phyloP scores from a whole-genome alignment of 2,797 vertebrate species.

The Triplophysa yarkandensis region DNA sequence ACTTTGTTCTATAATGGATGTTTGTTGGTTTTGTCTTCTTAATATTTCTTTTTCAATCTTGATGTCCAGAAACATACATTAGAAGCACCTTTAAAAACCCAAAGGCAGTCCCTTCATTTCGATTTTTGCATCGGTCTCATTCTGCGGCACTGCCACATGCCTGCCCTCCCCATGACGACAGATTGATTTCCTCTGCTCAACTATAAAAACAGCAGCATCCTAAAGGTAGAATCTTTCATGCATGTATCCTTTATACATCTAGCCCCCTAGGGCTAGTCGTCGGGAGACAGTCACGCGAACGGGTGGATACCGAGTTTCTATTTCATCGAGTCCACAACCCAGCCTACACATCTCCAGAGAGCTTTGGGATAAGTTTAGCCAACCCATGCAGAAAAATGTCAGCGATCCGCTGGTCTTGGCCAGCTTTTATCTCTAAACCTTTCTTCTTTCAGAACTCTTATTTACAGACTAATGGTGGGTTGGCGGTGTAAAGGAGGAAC shows the following conservation, averaged over 20 bases:
- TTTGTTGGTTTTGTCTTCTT: too few relatives aligned
- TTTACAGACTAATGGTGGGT: constrained; percentile 30
- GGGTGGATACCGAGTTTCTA: constrained; percentile 1
- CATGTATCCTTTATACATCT: constrained; percentile 22
- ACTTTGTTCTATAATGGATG: too few relatives aligned
- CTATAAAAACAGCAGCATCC: not conserved
- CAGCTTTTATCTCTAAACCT: not conserved
- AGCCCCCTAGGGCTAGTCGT: not conserved
- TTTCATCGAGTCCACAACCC: constrained; percentile 9
- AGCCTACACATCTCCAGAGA: constrained; percentile 35
- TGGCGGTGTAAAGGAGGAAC: constrained; percentile 4
- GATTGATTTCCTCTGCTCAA: constrained; percentile 21
- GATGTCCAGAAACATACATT: not conserved
- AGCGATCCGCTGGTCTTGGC: not conserved
- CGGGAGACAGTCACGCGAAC: not conserved
- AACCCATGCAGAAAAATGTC: constrained; percentile 46
- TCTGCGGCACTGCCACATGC: not conserved
- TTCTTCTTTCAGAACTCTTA: constrained; percentile 32
- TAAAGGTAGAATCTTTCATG: constrained; percentile 6
- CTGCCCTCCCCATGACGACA: not conserved
- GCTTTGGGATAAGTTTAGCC: constrained; percentile 6
- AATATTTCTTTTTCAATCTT: not conserved
- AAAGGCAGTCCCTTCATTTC: not conserved
- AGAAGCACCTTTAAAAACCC: not conserved
- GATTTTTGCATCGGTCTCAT: not conserved